Base-by-base conservation (phyloP, 2,797 vertebrate genomes). In the Chaunax sp. region DNA sequence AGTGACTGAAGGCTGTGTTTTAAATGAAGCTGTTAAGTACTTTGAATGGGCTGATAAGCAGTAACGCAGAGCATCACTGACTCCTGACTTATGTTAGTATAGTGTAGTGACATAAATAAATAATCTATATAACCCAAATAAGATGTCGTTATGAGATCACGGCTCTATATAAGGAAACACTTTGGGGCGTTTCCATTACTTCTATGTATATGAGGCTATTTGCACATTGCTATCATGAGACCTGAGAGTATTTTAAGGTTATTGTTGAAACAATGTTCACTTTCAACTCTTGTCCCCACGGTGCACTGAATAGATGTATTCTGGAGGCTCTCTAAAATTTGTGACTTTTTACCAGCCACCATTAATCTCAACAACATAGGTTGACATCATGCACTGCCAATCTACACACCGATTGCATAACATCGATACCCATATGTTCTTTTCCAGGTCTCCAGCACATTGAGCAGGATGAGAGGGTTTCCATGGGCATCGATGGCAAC, bases 401-500 rank as follows among this genome's bases (percentile, higher is more conserved):
- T 19, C 7, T 59, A 33, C n/a, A 19, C 35, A 54, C 3, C 51
- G 9, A 23, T 23, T 1, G 3, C 37, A 46, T 13, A 10, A 54
- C 30, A 47, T 16, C 72, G 8, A 73, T 60, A n/a, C 52, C 45
- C 23, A 38, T 70, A 1, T 77, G 33, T 67, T 82, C 15, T 73
- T 78, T 83, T 90, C 22, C 92, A 99, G 98, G 87, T 85, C 86
- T 99, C 44, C 87, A 95, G 76, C 97, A 96, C 83, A 97, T 99
- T 56, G 82, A 93, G 0, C 96, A 98, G 78, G 93, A 97, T 69
- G 92, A 96, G 57, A 92, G 98, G 69, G 97, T 99, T 61, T 96
- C 96, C 82, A 94, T 96, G 95, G 97, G 97, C 78, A 93, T 90
- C 22, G 85, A 97, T 58, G 98, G 98, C 51, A 97, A 97, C 83